These are phyloP conservation scores for Mizuhopecten yessoensis DNA, from an alignment of 1,140 invertebrate species.

Conservation along the genomic window DNA sequence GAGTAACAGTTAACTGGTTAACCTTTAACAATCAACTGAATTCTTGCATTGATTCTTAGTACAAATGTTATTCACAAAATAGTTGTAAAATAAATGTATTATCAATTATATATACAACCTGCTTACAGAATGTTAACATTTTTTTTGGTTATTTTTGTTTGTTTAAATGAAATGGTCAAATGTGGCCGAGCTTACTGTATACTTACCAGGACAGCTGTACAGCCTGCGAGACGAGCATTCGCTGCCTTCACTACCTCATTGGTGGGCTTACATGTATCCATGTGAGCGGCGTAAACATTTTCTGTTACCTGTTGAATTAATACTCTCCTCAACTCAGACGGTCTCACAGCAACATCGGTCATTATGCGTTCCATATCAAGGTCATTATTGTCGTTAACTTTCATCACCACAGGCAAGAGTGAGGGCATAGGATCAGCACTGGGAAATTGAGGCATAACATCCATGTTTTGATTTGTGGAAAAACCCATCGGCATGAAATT, in stretches of 20 bases:
- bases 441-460: neutral
- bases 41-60: too few species aligned
- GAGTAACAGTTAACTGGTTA: too few species aligned
- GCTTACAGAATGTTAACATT: too few species aligned
- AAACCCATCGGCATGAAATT: neutral
- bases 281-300: constrained; percentile 94
- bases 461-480: neutral
- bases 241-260: constrained; percentile 91
- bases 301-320: constrained; percentile 83
- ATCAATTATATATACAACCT: too few species aligned
- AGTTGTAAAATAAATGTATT: too few species aligned
- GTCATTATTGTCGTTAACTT: constrained; percentile 36
- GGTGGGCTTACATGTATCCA: constrained; percentile 98
- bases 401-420: neutral
- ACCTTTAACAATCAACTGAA: too few species aligned
- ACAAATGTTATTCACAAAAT: too few species aligned
- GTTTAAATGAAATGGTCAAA: too few species aligned
- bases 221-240: constrained; percentile 63
- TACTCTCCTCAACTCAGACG: constrained; percentile 88
- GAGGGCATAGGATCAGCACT: neutral
- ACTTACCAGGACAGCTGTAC: neutral
- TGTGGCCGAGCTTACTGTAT: too few species aligned
- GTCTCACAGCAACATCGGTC: constrained; percentile 87
- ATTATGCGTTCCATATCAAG: constrained; percentile 67
- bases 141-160: too few species aligned